A percentile compares a stretch with the other conserved stretches of the same genome.
These are phyloP conservation scores for Drosophila pandora DNA, from an alignment of 1,140 invertebrate species.

Conservation along the genomic window DNA sequence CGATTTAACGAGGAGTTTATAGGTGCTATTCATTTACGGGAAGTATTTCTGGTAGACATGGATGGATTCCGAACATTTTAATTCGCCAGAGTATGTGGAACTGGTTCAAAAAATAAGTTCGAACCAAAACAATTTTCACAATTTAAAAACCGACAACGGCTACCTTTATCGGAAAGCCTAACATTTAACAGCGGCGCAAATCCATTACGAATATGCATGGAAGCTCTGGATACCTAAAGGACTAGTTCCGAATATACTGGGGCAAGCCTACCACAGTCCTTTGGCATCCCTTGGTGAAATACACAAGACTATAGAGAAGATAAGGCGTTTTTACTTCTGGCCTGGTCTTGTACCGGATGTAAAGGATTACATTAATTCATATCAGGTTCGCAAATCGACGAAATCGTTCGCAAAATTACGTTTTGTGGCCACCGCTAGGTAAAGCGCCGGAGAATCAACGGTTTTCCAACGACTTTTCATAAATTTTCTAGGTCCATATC, in stretches of 20 bases:
- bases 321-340: background rate
- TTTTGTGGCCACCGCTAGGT: too few relatives aligned
- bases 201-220: background rate
- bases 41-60: background rate
- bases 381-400: background rate
- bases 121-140: background rate
- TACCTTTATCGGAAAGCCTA: background rate
- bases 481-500: background rate
- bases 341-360: background rate
- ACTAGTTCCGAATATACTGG: too few relatives aligned
- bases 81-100: background rate
- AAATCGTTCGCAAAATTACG: background rate
- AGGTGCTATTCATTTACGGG: background rate
- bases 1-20: slow-evolving; percentile 2
- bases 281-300: too few relatives aligned
- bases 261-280: too few relatives aligned
- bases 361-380: background rate
- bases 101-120: background rate
- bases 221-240: slow-evolving; percentile 13
- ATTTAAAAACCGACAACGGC: background rate
- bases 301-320: background rate
- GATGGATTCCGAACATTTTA: background rate
- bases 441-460: background rate
- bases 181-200: background rate
- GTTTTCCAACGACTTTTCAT: too few relatives aligned